Percentiles rank a stretch among this genome's conserved stretches.
Conservation (phyloP, 2,797 vertebrate species). For the Propithecus deckenii region DNA sequence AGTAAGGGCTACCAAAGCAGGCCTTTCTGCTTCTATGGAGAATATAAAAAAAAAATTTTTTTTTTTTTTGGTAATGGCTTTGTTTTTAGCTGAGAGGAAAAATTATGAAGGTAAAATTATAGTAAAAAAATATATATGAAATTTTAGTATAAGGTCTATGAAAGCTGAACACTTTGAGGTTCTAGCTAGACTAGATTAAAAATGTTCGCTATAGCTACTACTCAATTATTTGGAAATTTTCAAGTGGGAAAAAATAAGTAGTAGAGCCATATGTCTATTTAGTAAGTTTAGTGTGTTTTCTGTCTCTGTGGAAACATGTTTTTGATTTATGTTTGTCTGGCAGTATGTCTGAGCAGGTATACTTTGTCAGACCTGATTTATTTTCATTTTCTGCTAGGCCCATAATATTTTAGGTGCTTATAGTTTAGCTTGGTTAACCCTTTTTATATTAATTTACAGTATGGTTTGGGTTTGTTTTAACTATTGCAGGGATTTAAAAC, state of each 20-base stretch:
- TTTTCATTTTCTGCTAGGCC: slow-evolving; percentile 28
- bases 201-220: neutral
- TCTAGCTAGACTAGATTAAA: slow-evolving; percentile 37
- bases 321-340: slow-evolving; percentile 45
- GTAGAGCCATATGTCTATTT: neutral
- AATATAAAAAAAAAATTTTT: too few species aligned
- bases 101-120: neutral
- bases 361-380: slow-evolving; percentile 18
- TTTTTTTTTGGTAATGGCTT: neutral
- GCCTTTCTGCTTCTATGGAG: neutral
- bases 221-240: neutral
- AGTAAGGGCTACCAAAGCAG: neutral
- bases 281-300: neutral
- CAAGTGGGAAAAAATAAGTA: neutral
- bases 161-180: neutral
- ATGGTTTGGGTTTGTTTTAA: slow-evolving; percentile 51
- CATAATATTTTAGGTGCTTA: slow-evolving; percentile 8
- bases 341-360: neutral
- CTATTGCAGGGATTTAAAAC: slow-evolving; percentile 21
- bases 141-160: neutral
- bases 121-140: neutral
- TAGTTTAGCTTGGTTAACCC: slow-evolving; percentile 29
- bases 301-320: neutral
- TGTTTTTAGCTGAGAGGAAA: neutral
- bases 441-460: slow-evolving; percentile 46